Base-by-base conservation (phyloP, 2,888 invertebrate species). In the Mesoligia furuncula region DNA sequence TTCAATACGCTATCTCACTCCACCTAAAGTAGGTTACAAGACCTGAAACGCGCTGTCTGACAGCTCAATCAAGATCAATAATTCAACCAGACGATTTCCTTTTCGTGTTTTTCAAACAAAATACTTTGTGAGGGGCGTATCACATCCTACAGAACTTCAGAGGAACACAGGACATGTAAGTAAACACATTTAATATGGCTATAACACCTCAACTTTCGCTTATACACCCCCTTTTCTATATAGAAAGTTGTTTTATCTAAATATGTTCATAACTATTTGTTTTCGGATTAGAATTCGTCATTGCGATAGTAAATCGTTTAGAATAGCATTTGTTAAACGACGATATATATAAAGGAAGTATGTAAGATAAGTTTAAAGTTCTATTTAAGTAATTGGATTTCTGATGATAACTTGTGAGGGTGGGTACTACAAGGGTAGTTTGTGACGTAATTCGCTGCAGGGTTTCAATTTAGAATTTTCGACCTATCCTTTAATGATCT, bases 21-120 rank as follows among this genome's bases (percentile, higher is more conserved):
- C 2, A 3, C 4, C 0, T 6, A n/a, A 27, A 72, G 36, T 48
- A 36, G 48, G 36, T 42, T 36, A 13, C 15, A 4, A 0, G 15
- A 70, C 0, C 15, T 85, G 79, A 54, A 86, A 73, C 76, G 42
- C 73, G 31, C n/a, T 17, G 0, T 3, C 17, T 88, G 84, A 79
- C 88, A 80, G 77, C 3, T 13, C 54, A 36, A 66, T 59, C 54
- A 80, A 74, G 75, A 87, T 87, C 87, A 87, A 87, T 87, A 87
- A 61, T 77, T 76, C 68, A 57, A n/a, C 8, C 72, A 73, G 36
- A 0, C 31, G 8, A 42, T 24, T 51, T 68, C 42, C n/a, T 73
- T 31, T 78, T 45, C 66, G 74, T 86, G 85, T 88, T 88, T 86
- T 87, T 82, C 13, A 75, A 84, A 79, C 54, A 71, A 78, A 86